These are phyloP conservation scores for Ennomos erosarius DNA, from an alignment of 2,888 invertebrate species.

Conservation along the genomic window DNA sequence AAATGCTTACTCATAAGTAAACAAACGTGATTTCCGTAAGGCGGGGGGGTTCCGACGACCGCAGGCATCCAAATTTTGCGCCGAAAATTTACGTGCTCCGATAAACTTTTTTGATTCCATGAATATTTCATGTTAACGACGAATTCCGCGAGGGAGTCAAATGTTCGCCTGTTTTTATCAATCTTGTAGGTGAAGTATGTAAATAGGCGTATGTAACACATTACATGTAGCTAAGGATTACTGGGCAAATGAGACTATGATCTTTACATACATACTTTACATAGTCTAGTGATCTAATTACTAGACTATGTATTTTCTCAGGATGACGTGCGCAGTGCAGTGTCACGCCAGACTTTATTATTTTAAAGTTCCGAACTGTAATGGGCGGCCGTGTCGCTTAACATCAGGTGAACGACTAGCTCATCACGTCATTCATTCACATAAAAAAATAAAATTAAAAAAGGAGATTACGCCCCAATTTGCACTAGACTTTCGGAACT, in stretches of 20 bases:
- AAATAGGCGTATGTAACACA: constrained; percentile 19
- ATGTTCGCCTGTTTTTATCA: constrained; percentile 24
- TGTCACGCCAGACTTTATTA: no score
- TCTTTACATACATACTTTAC: no score
- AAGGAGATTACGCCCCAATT: constrained; percentile 21
- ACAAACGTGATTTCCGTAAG: constrained; percentile 22
- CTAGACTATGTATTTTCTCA: no score
- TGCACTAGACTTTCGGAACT: constrained; percentile 7
- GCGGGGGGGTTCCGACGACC: constrained; percentile 11
- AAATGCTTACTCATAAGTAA: constrained; percentile 17
- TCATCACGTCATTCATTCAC: no score
- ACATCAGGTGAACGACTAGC: no score
- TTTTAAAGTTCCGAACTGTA: no score
- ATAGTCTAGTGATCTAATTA: no score
- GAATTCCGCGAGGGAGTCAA: constrained; percentile 13
- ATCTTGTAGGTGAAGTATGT: constrained; percentile 15
- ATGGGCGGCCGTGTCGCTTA: no score
- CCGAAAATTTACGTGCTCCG: constrained; percentile 17
- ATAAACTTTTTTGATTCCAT: constrained; percentile 33
- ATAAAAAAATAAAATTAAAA: no score
- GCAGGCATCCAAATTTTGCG: constrained; percentile 16
- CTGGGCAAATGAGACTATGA: no score
- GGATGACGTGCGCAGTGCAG: no score
- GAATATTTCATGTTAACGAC: constrained; percentile 32
- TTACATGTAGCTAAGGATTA: constrained; percentile 22